A percentile compares a stretch with the other conserved stretches of the same genome.
Conservation (phyloP, 2,113 vertebrate species). For the Petroica traversi region DNA sequence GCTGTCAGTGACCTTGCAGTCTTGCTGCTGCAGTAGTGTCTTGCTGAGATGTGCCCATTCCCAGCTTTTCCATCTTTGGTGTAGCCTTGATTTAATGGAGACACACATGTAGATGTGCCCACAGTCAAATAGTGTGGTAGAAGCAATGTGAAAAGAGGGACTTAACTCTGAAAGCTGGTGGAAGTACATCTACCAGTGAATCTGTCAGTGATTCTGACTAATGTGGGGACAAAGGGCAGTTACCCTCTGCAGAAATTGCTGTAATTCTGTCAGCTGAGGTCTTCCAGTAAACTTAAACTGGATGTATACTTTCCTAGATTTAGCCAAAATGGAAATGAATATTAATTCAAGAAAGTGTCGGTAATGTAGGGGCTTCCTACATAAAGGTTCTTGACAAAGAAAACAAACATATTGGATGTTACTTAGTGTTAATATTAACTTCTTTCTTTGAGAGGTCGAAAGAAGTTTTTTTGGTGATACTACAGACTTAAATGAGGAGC, state of each 20-base stretch:
- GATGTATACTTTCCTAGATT: neutral
- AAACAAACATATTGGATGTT: neutral
- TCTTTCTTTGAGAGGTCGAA: neutral
- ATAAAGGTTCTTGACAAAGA: neutral
- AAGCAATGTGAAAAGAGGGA: neutral
- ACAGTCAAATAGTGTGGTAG: neutral
- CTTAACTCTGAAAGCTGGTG: neutral
- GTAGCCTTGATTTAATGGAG: neutral
- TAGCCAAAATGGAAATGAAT: neutral
- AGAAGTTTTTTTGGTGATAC: too few species aligned
- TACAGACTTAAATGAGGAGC: neutral
- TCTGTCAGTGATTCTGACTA: neutral
- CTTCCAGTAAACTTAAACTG: neutral
- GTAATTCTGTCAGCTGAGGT: neutral
- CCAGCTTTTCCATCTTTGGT: neutral
- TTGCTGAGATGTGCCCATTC: neutral
- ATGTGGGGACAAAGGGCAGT: neutral
- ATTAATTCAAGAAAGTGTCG: neutral
- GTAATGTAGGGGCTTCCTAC: neutral
- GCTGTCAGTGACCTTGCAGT: neutral
- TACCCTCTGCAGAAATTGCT: neutral
- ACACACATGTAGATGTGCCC: rapidly evolving
- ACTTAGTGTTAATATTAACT: neutral
- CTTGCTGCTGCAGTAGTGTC: neutral
- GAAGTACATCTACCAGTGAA: neutral